A percentile compares a stretch with the other conserved stretches of the same genome.
Conservation (phyloP, 92 coral and sea anemone genomes). For the Hydrozoanthus gracilis region DNA sequence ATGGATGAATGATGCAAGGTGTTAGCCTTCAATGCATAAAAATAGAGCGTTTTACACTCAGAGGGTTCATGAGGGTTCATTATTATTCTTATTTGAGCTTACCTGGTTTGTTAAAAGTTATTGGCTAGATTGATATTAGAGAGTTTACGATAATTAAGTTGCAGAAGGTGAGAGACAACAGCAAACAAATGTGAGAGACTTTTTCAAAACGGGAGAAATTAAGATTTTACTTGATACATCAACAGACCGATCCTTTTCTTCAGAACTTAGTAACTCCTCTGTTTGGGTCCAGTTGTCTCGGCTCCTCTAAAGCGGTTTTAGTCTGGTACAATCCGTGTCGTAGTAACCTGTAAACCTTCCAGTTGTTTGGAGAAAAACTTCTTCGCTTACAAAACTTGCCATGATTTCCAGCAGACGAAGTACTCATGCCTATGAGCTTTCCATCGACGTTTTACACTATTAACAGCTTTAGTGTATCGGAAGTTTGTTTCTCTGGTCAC, state of each 20-base stretch:
- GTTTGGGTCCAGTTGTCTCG: constrained; percentile 6
- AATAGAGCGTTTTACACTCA: neutral
- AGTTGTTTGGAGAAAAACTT: neutral
- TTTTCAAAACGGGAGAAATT: neutral
- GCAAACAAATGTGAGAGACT: neutral
- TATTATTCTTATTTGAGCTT: neutral
- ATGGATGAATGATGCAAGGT: neutral
- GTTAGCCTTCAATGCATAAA: neutral
- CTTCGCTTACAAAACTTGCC: neutral
- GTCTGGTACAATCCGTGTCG: neutral
- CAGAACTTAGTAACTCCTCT: neutral
- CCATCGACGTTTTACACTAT: constrained; percentile 1
- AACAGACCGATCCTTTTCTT: neutral
- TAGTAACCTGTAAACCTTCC: neutral
- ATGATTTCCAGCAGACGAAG: neutral
- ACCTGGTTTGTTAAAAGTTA: neutral
- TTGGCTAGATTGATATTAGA: neutral
- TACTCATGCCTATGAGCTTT: neutral
- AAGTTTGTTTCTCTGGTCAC: neutral
- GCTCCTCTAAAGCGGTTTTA: neutral
- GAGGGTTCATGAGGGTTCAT: neutral
- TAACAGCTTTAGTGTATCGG: neutral
- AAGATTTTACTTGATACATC: neutral
- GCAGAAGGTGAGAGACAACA: neutral
- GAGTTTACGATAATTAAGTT: neutral